phyloP scores from a whole-genome alignment of 2,888 invertebrate species.

The Epistrophe eligans region DNA sequence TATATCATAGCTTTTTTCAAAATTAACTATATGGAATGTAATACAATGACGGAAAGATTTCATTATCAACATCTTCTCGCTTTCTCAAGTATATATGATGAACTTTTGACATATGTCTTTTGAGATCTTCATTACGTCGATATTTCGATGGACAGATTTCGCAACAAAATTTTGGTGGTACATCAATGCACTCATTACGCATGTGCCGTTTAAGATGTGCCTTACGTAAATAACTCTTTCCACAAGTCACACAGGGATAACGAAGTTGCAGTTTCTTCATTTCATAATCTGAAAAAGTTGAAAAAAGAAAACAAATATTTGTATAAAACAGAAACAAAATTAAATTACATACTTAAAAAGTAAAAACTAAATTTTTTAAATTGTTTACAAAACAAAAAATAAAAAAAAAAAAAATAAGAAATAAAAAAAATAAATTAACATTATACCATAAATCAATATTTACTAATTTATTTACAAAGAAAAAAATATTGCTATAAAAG shows the following conservation, averaged over 20 bases:
- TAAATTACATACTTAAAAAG: slow-evolving; percentile 21
- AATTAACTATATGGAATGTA: slow-evolving; percentile 76
- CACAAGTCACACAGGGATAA: slow-evolving; percentile 79
- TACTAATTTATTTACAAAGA: slow-evolving; percentile 46
- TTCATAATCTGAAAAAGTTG: slow-evolving; percentile 51
- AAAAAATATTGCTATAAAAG: neutral
- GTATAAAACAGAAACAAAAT: slow-evolving; percentile 49
- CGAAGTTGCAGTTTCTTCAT: slow-evolving; percentile 77
- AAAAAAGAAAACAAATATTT: slow-evolving; percentile 66
- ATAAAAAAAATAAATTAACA: slow-evolving; percentile 24
- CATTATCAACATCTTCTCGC: slow-evolving; percentile 66
- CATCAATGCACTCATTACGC: slow-evolving; percentile 79
- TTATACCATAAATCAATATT: slow-evolving; percentile 14
- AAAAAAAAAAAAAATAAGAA: neutral
- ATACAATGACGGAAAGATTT: slow-evolving; percentile 75
- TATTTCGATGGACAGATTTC: slow-evolving; percentile 78
- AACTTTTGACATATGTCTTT: slow-evolving; percentile 78
- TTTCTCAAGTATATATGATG: slow-evolving; percentile 76
- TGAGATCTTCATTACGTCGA: slow-evolving; percentile 79
- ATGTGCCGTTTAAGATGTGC: slow-evolving; percentile 80
- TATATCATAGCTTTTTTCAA: neutral
- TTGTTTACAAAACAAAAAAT: neutral
- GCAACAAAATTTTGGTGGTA: slow-evolving; percentile 79
- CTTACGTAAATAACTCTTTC: slow-evolving; percentile 80
- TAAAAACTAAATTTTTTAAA: neutral